phyloP scores from a whole-genome alignment of 2,888 invertebrate genomes.

The Odontomyia ornata region DNA sequence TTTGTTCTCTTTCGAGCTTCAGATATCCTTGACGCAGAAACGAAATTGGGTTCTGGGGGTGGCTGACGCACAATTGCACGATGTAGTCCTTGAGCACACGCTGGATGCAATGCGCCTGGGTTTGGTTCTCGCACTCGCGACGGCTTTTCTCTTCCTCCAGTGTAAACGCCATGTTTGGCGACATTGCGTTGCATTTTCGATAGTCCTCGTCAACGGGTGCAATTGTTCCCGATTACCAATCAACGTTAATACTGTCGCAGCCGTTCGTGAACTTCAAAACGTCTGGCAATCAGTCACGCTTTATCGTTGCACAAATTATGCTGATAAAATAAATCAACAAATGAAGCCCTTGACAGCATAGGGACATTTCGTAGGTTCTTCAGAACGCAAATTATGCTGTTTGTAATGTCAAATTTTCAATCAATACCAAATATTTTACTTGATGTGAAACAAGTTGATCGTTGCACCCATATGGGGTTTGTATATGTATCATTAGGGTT shows the following conservation, averaged over 20 bases:
- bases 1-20: conserved; percentile 94
- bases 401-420: too few species aligned
- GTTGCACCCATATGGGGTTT: too few species aligned
- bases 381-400: too few species aligned
- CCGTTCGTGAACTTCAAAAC: conserved; percentile 15
- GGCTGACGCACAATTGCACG: conserved; percentile 95
- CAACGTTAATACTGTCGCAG: not conserved
- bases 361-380: too few species aligned
- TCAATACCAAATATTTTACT: too few species aligned
- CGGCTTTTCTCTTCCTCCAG: conserved; percentile 95
- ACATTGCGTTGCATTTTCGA: conserved; percentile 51
- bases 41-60: conserved; percentile 95
- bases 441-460: too few species aligned
- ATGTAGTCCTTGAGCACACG: conserved; percentile 96
- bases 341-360: too few species aligned
- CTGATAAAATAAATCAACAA: too few species aligned
- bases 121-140: conserved; percentile 97
- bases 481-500: too few species aligned
- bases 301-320: conserved; percentile 18
- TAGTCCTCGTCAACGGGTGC: conserved; percentile 47
- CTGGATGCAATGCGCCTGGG: conserved; percentile 94
- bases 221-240: conserved; percentile 41
- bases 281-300: conserved; percentile 8
- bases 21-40: conserved; percentile 98
- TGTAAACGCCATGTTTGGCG: conserved; percentile 72